Base-by-base conservation (phyloP, 1,140 invertebrate species). In the Probaryconus sp. region DNA sequence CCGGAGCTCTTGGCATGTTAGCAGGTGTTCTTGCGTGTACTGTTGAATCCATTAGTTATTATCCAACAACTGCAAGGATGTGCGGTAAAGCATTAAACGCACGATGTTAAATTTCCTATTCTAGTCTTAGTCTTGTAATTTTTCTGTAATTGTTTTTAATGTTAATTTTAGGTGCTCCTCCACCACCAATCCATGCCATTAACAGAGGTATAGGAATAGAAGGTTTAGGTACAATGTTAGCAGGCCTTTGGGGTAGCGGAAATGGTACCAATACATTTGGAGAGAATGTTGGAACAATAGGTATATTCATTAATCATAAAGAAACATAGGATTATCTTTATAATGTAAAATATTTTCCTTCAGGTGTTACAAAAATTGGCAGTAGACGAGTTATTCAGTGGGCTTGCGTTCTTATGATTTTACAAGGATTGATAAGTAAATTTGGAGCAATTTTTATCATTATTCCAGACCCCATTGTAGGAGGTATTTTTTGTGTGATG, bases 251-350 rank as follows among this genome's bases (percentile, higher is more conserved):
- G 90, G 95, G 95, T 2, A 93, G 89, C 80, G 94, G 93, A 2
- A 96, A 96, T 78, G 95, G 94, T 1, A 95, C 95, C 1, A 96
- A 96, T 60, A 96, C 94, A 0, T 96, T 95, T 77, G 93, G 93
- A 10, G 94, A 96, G 85, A 97, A 97, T 83, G 94, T 97, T 33
- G 95, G 95, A 2, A 95, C 94, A 6, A 96, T 97, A 61, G 95
- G 95, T 42, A 16, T 28, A 37, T 48, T 31, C 18, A n/a, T 21
- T 42, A 35, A 35, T 35, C 10, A 6, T 35, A 2, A 10, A 31
- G 30, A 31, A 89, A 89, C 20, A 89, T 4, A 24, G 21, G 7
- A 24, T 7, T 24, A 24, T 24, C 21, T 24, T 24, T 7, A 24
- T 24, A 24, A 24, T 24, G 21, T 31, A 37, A 37, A 37, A 3